A percentile compares a stretch with the other conserved stretches of the same genome.
Conservation (phyloP, 2,797 vertebrate species). For the Botia kubotai region DNA sequence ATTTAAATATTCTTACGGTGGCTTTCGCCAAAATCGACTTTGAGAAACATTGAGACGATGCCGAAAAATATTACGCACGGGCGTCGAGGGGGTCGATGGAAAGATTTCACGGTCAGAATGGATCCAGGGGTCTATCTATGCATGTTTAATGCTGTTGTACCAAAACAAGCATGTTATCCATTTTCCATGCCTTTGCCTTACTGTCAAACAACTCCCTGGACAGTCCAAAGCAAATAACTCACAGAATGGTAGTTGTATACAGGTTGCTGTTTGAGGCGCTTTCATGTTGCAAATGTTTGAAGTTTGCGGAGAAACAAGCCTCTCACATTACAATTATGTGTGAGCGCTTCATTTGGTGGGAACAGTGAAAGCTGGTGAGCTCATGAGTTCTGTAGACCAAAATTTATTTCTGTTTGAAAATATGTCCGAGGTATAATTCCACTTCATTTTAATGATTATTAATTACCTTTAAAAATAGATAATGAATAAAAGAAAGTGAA, state of each 20-base stretch:
- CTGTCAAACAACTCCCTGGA: constrained; percentile 56
- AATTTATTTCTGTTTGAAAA: constrained; percentile 12
- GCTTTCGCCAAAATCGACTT: constrained; percentile 8
- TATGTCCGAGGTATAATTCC: not conserved
- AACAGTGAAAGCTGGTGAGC: constrained; percentile 38
- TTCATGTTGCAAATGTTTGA: constrained; percentile 49
- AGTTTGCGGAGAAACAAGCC: constrained; percentile 28
- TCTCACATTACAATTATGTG: constrained; percentile 30
- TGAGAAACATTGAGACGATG: constrained; percentile 21
- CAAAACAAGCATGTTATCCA: constrained; percentile 55
- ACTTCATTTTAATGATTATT: not conserved
- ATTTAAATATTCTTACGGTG: not conserved
- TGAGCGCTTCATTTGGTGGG: constrained; percentile 44
- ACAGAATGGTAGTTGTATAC: constrained; percentile 29
- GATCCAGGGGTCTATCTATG: constrained; percentile 50
- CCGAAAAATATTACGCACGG: constrained; percentile 30
- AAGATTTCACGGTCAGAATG: constrained; percentile 47
- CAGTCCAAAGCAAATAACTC: constrained; percentile 53
- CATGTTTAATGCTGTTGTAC: constrained; percentile 38
- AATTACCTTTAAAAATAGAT: not conserved
- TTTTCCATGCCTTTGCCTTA: constrained; percentile 54
- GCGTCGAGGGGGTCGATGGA: constrained; percentile 27
- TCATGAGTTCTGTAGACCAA: constrained; percentile 15
- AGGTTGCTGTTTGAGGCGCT: constrained; percentile 39
- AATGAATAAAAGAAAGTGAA: not conserved